A percentile compares a stretch with the other conserved stretches of the same genome.
Evolutionary conservation across 1,140 invertebrate genomes (phyloP).

Genomic region (Epicauta chinensis): DNA sequence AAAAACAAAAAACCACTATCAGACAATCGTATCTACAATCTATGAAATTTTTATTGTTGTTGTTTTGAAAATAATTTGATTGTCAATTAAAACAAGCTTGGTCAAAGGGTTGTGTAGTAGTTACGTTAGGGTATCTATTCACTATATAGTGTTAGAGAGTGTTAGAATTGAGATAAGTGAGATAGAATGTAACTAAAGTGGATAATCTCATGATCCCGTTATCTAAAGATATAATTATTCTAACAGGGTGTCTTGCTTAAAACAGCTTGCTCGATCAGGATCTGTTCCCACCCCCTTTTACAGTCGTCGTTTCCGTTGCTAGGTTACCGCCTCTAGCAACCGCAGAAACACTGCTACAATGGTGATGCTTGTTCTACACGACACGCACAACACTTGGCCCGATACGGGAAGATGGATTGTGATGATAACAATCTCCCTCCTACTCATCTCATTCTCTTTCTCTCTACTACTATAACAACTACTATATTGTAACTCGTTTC

Average conservation of each 20-base stretch:
- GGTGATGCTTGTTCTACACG: constrained; percentile 44
- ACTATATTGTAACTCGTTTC: too few species aligned
- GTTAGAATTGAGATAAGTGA: constrained; percentile 40
- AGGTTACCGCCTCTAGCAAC: constrained; percentile 38
- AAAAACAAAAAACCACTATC: too few species aligned
- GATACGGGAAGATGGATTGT: constrained; percentile 42
- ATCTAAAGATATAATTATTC: constrained; percentile 45
- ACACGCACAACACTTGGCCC: constrained; percentile 39
- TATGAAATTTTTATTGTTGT: too few species aligned
- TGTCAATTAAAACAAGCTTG: too few species aligned
- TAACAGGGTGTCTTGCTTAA: constrained; percentile 44
- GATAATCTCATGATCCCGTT: constrained; percentile 44
- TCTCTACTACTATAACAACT: too few species aligned
- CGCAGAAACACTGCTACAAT: constrained; percentile 42
- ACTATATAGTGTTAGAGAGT: constrained; percentile 36
- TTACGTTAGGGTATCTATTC: not conserved
- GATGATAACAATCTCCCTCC: constrained; percentile 40
- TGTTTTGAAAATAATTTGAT: too few species aligned
- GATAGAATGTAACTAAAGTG: constrained; percentile 40
- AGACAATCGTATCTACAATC: too few species aligned
- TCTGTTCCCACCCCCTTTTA: constrained; percentile 24
- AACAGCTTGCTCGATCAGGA: constrained; percentile 41
- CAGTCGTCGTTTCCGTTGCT: constrained; percentile 31
- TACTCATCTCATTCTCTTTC: too few species aligned
- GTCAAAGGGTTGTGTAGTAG: too few species aligned